Evolutionary conservation across 2,113 vertebrate species (phyloP).

Genomic region (Amazona guildingii): DNA sequence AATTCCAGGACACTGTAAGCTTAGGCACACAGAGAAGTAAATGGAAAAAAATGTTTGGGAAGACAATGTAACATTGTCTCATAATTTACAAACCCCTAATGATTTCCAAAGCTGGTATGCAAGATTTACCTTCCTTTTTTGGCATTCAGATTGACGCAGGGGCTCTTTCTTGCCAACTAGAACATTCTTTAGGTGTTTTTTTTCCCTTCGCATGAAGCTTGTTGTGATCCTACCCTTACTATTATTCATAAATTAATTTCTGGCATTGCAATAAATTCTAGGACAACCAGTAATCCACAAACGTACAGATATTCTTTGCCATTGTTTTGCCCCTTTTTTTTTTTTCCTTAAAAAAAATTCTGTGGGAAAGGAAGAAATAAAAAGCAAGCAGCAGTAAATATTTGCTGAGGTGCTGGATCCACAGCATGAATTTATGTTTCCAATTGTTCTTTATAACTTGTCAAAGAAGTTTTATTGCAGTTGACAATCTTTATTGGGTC

Average conservation of each 20-base stretch:
- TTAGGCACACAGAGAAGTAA: conserved; percentile 58
- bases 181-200: conserved; percentile 78
- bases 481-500: conserved; percentile 56
- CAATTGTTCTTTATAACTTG: conserved; percentile 59
- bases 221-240: conserved; percentile 72
- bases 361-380: conserved; percentile 62
- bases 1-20: conserved; percentile 49
- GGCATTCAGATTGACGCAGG: conserved; percentile 40
- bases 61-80: conserved; percentile 66
- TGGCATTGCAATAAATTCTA: conserved; percentile 78
- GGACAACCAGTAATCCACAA: conserved; percentile 76
- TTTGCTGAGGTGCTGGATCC: conserved; percentile 58
- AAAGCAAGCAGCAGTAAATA: conserved; percentile 14
- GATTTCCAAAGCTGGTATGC: conserved; percentile 66
- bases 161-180: conserved; percentile 71
- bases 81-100: conserved; percentile 69
- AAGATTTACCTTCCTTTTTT: conserved; percentile 63
- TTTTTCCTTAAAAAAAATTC: not conserved
- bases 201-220: conserved; percentile 70
- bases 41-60: conserved; percentile 54
- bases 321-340: conserved; percentile 8
- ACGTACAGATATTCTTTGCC: conserved; percentile 67
- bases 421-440: conserved; percentile 59
- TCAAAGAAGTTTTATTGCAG: conserved; percentile 61
- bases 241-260: conserved; percentile 83